Base-by-base conservation (phyloP, 2,113 vertebrate species). In the Melozone crissalis region DNA sequence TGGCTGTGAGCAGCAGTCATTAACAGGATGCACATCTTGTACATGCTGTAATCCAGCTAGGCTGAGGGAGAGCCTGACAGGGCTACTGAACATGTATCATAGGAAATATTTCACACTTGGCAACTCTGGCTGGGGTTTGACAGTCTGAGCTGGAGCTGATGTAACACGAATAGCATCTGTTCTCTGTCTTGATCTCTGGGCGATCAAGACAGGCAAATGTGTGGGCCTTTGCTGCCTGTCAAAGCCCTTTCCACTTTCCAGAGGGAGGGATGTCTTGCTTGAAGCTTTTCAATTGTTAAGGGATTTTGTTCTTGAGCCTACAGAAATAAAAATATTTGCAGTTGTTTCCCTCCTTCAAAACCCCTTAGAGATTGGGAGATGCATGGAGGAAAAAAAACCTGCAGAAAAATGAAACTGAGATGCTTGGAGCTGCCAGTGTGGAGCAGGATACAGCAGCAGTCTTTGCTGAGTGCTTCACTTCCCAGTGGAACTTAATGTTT, bases 71-170 rank as follows among this genome's bases (percentile, higher is more conserved):
- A 89, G 33, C 51, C 33, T 1, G 1, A 74, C 7, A 3, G 49
- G 86, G 57, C 90, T 91, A 81, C 65, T 81, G 68, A 78, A 39
- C 0, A 0, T 26, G 47, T 63, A 24, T 63, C 8, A 2, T 27
- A 83, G 61, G 69, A 91, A 89, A 28, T 89, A 75, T 23, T 59
- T 82, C 66, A 59, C 62, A 19, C 54, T 78, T 91, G 73, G 67
- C 71, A 90, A 26, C 19, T 49, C 69, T 55, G 73, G 7, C 47
- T 47, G 51, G 71, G 26, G 15, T 59, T 93, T 78, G 69, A 89
- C 39, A 35, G 39, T 43, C 33, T 91, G 66, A 84, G 44, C 90
- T 81, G 69, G 81, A 43, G 61, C 76, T 94, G 85, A 79, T 58
- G 54, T 73, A 88, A 88, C 71, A 23, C 0, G 0, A 80, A 54